Evolutionary conservation across 2,797 vertebrate genomes (phyloP).

Genomic region (Smutsia gigantea): DNA sequence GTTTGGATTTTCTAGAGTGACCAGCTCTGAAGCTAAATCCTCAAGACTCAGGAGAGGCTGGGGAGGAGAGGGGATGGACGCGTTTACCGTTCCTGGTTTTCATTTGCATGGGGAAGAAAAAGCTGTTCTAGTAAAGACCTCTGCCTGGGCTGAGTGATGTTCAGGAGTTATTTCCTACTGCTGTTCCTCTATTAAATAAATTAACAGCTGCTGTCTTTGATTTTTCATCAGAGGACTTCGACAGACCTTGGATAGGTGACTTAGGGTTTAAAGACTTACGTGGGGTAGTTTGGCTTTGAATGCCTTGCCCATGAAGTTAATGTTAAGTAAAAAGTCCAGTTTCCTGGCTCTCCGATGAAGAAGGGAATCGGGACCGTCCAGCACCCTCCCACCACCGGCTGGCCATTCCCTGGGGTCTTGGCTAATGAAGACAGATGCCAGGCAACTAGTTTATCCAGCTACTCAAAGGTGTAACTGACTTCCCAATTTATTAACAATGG

Average conservation of each 20-base stretch:
- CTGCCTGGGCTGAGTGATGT: slow-evolving; percentile 72
- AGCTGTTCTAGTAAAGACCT: slow-evolving; percentile 80
- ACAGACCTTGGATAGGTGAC: slow-evolving; percentile 62
- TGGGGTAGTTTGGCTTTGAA: not conserved
- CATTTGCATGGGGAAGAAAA: slow-evolving; percentile 68
- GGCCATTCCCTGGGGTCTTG: slow-evolving; percentile 47
- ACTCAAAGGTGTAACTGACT: slow-evolving; percentile 80
- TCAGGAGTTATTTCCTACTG: slow-evolving; percentile 76
- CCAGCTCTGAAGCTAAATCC: not conserved
- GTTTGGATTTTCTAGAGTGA: slow-evolving; percentile 38
- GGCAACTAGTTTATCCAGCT: slow-evolving; percentile 80
- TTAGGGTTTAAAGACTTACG: slow-evolving; percentile 71
- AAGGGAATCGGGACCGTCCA: fast-evolving
- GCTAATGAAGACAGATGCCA: slow-evolving; percentile 82
- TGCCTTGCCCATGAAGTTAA: not conserved
- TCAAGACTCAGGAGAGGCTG: not conserved
- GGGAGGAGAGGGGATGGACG: not conserved
- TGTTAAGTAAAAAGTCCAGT: not conserved
- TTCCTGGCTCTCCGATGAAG: not conserved
- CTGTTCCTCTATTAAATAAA: slow-evolving; percentile 76
- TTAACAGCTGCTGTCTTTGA: slow-evolving; percentile 77
- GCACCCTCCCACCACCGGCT: not conserved
- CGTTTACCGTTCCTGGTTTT: slow-evolving; percentile 52
- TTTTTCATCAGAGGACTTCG: slow-evolving; percentile 60
- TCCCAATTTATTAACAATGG: slow-evolving; percentile 83